Evolutionary conservation across 92 coral and sea anemone species (phyloP).

Genomic region (Paragorgia papillata): DNA sequence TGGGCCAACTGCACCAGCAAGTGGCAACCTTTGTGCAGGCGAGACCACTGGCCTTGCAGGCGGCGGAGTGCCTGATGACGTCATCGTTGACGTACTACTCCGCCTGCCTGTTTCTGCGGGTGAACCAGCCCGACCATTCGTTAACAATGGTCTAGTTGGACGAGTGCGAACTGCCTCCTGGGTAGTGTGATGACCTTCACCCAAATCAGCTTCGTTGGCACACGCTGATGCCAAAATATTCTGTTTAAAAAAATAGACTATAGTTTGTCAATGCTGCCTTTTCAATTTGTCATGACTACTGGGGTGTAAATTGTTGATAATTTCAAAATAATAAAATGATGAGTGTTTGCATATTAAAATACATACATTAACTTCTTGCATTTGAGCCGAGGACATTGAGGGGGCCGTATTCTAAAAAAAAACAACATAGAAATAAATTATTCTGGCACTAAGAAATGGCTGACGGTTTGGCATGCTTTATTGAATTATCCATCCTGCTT

Average conservation of each 20-base stretch:
- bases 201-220: conserved; percentile 93
- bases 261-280: no score
- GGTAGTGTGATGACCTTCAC: conserved; percentile 38
- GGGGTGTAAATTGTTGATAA: no score
- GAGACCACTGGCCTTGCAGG: conserved; percentile 11
- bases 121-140: conserved; percentile 16
- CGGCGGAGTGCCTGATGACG: conserved; percentile 32
- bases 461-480: no score
- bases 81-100: conserved; percentile 18
- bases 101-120: conserved; percentile 53
- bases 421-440: not conserved
- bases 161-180: conserved; percentile 7
- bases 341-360: not conserved
- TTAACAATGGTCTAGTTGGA: not conserved
- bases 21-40: not conserved
- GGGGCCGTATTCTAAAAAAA: conserved; percentile 80
- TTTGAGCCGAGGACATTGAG: conserved; percentile 97
- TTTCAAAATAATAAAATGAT: no score
- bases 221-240: conserved; percentile 97
- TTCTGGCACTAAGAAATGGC: no score
- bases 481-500: no score
- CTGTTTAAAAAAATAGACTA: conserved; percentile 58
- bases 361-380: conserved; percentile 98
- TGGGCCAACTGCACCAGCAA: not conserved
- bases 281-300: not conserved